A percentile compares a stretch with the other conserved stretches of the same genome.
These are phyloP conservation scores for Corella eumyota DNA, from an alignment of 23 tunicate species.

Conservation along the genomic window DNA sequence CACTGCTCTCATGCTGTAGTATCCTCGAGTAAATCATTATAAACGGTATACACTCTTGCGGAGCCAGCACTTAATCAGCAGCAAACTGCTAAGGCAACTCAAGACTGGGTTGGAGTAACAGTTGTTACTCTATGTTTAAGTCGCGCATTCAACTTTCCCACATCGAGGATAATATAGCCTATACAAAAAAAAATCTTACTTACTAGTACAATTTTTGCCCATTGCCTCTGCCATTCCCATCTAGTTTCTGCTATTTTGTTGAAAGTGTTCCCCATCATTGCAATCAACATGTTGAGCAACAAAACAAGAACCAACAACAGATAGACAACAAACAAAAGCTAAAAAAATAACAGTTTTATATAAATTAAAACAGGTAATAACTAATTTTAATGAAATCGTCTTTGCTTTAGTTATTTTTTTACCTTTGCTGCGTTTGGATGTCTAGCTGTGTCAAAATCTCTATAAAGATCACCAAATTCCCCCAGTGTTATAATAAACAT, in stretches of 20 bases:
- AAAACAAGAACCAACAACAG: constrained; percentile 51
- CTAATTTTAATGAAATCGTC: neutral
- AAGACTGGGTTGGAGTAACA: too few species aligned
- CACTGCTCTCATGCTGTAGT: too few species aligned
- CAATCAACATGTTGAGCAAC: constrained; percentile 74
- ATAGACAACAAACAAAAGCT: constrained; percentile 65
- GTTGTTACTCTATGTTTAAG: too few species aligned
- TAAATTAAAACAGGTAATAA: neutral
- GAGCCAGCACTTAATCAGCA: too few species aligned
- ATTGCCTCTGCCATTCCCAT: constrained; percentile 97
- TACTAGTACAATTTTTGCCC: constrained; percentile 94
- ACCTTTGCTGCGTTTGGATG: constrained; percentile 72
- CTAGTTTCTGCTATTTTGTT: constrained; percentile 64
- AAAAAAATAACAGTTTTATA: constrained; percentile 1
- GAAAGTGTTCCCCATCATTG: constrained; percentile 90
- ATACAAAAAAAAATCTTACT: neutral
- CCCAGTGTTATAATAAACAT: constrained; percentile 90
- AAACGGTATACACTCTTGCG: too few species aligned
- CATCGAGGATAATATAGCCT: neutral
- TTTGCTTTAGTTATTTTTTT: too few species aligned
- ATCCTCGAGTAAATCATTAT: too few species aligned
- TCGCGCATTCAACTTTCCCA: too few species aligned
- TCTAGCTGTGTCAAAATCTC: constrained; percentile 49
- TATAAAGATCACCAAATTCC: constrained; percentile 70
- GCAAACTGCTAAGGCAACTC: too few species aligned